phyloP scores from a whole-genome alignment of 2,888 invertebrate genomes.

The Drosophila hawaiiensis region DNA sequence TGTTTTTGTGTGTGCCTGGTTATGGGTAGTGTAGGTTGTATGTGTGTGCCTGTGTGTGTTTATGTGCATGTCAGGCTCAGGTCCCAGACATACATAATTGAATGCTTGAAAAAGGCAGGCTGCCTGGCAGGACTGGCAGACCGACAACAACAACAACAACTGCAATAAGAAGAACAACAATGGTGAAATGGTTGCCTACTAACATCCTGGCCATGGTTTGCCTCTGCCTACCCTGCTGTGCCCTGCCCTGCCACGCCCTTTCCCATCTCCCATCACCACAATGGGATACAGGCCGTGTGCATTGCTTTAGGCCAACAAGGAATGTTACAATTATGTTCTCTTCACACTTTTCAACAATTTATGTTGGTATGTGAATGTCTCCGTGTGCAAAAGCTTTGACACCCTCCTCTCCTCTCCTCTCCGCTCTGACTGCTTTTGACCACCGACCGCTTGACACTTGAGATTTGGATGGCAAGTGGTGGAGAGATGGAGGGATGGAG shows the following conservation, averaged over 20 bases:
- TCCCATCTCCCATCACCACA: conserved; percentile 16
- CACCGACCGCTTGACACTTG: conserved; percentile 71
- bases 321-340: conserved; percentile 81
- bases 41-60: conserved; percentile 7
- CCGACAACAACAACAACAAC: conserved; percentile 49
- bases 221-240: conserved; percentile 23
- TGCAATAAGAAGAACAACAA: conserved; percentile 30
- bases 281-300: conserved; percentile 61
- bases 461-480: conserved; percentile 34
- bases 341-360: conserved; percentile 81
- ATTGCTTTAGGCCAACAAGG: conserved; percentile 81
- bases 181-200: conserved; percentile 58
- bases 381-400: conserved; percentile 46
- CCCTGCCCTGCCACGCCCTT: neutral
- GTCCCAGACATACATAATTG: conserved; percentile 79
- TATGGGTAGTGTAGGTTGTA: conserved; percentile 15
- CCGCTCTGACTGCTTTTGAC: conserved; percentile 34
- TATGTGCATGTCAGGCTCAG: conserved; percentile 76
- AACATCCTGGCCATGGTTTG: conserved; percentile 61
- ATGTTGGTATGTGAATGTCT: conserved; percentile 80
- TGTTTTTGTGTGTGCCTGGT: conserved; percentile 64
- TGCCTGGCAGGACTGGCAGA: conserved; percentile 44
- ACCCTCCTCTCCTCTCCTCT: neutral
- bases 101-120: conserved; percentile 79
- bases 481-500: neutral